Evolutionary conservation across 2,113 vertebrate genomes (phyloP).

Genomic region (Climacteris rufus): DNA sequence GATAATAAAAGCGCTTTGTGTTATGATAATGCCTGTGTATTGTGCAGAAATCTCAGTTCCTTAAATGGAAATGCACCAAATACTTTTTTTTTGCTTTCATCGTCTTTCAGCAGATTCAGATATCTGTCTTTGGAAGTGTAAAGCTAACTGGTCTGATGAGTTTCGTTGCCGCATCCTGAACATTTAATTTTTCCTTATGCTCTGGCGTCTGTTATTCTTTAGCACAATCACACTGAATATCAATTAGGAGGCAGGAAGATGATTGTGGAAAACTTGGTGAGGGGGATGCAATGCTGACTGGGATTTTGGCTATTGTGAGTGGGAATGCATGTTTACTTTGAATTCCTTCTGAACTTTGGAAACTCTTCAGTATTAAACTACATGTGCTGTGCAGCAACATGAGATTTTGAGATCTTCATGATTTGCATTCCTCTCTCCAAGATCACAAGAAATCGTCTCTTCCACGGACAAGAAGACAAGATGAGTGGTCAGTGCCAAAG

Average conservation of each 20-base stretch:
- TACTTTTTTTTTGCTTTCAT: not conserved
- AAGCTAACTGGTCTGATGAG: constrained; percentile 30
- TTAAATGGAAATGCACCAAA: not conserved
- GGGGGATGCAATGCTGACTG: not conserved
- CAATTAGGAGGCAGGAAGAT: constrained; percentile 47
- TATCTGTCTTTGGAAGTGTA: not conserved
- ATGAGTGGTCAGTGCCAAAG: constrained; percentile 57
- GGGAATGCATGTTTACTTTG: not conserved
- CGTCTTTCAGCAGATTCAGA: not conserved
- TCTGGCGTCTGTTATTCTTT: constrained; percentile 52
- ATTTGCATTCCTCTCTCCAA: not conserved
- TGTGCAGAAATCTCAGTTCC: not conserved
- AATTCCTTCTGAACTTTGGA: not conserved
- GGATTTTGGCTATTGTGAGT: not conserved
- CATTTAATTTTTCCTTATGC: constrained; percentile 64
- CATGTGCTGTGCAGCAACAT: not conserved
- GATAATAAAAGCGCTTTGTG: not conserved
- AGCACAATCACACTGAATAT: constrained; percentile 58
- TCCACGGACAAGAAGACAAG: not conserved
- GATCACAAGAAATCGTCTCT: not conserved
- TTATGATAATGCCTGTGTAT: not conserved
- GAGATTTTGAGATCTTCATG: not conserved
- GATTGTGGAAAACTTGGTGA: not conserved
- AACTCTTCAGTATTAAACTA: not conserved
- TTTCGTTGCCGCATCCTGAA: constrained; percentile 19